These are phyloP conservation scores for Simalia tracyae DNA, from an alignment of 2,797 vertebrate species.

Conservation along the genomic window DNA sequence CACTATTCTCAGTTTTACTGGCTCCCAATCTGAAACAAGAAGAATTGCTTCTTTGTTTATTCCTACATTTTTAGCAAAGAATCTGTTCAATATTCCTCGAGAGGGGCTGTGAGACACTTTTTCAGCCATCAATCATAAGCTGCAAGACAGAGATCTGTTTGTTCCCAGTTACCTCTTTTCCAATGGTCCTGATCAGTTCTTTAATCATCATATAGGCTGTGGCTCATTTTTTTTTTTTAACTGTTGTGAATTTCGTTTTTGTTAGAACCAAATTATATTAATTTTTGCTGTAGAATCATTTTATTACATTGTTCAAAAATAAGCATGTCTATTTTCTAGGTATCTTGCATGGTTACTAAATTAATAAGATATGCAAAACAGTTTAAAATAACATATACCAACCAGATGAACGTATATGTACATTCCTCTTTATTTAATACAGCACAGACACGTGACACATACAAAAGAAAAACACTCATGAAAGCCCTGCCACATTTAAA, in stretches of 20 bases:
- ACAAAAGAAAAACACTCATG: conserved; percentile 73
- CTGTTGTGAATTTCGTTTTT: neutral
- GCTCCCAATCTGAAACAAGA: neutral
- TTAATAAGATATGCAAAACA: neutral
- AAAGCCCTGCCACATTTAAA: conserved; percentile 65
- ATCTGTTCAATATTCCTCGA: neutral
- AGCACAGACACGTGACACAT: conserved; percentile 75
- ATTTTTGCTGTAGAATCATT: neutral
- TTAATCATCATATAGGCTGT: neutral
- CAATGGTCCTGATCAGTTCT: neutral
- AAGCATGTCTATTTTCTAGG: neutral
- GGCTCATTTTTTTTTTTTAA: neutral
- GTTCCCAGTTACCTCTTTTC: neutral
- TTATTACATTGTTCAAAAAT: neutral
- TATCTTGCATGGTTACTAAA: neutral
- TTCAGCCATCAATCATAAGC: neutral
- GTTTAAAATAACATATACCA: conserved; percentile 20
- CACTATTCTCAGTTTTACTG: neutral
- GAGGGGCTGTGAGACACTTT: neutral
- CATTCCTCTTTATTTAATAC: conserved; percentile 82
- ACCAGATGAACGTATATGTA: conserved; percentile 67
- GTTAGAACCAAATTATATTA: neutral
- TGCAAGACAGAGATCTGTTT: neutral
- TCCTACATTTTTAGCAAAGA: neutral
- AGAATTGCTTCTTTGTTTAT: too few relatives aligned